phyloP scores from a whole-genome alignment of 2,797 vertebrate species.

The Argya squamiceps region DNA sequence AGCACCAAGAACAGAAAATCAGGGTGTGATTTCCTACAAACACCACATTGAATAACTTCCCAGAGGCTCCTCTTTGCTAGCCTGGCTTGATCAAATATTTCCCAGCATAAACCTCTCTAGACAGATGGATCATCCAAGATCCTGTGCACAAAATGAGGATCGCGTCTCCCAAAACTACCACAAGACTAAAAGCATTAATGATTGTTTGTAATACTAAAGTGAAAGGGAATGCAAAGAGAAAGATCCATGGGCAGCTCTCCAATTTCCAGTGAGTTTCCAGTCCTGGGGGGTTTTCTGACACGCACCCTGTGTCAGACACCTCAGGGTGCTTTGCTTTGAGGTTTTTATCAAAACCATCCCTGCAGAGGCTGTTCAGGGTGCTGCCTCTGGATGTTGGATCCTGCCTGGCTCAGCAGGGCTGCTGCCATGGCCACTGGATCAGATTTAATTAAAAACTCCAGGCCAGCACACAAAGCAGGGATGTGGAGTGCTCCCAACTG shows the following conservation, averaged over 20 bases:
- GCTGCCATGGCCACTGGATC: neutral
- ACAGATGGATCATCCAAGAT: neutral
- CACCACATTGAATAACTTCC: neutral
- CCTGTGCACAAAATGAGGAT: neutral
- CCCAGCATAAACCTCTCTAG: neutral
- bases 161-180: neutral
- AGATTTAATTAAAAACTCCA: conserved; percentile 10
- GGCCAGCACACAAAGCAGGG: neutral
- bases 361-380: neutral
- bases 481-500: neutral
- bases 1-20: neutral
- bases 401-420: neutral
- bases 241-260: neutral
- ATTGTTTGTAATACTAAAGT: neutral
- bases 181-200: neutral
- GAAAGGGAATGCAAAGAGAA: neutral
- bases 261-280: neutral
- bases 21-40: neutral
- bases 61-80: neutral
- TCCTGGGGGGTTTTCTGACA: neutral
- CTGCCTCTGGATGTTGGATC: neutral
- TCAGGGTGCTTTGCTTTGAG: neutral
- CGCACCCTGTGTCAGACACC: rapidly evolving
- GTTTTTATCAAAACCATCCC: neutral
- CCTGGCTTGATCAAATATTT: neutral